Percentiles rank a stretch among this genome's conserved stretches.
Conservation (phyloP, 2,888 invertebrate species). For the Nymphalis urticae region DNA sequence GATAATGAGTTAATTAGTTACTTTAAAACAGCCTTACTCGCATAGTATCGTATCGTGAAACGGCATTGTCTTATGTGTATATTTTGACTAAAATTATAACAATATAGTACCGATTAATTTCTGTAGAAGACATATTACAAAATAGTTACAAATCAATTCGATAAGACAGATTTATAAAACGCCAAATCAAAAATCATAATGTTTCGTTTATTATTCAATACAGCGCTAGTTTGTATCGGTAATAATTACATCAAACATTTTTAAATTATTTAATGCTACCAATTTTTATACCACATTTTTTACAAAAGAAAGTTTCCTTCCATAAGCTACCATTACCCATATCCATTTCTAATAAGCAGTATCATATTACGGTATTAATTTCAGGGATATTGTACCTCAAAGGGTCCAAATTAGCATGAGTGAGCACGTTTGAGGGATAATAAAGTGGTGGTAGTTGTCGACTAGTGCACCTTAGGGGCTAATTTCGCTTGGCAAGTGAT, state of each 20-base stretch:
- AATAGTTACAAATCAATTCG: no score
- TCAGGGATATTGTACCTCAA: conserved; percentile 62
- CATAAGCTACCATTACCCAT: conserved; percentile 34
- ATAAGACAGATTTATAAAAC: no score
- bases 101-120: no score
- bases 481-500: conserved; percentile 75
- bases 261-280: conserved; percentile 9
- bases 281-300: conserved; percentile 3
- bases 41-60: no score
- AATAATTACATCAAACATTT: neutral
- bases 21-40: no score
- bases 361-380: conserved; percentile 48
- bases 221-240: neutral
- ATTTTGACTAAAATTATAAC: no score
- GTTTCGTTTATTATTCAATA: no score
- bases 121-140: no score
- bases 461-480: conserved; percentile 77
- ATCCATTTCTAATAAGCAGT: conserved; percentile 42
- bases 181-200: no score
- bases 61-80: no score
- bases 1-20: no score
- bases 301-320: conserved; percentile 17
- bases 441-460: conserved; percentile 71
- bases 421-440: conserved; percentile 74
- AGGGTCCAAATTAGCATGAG: conserved; percentile 75